Conservation (phyloP, 2,888 invertebrate genomes). For the Epsilonema sp. region DNA sequence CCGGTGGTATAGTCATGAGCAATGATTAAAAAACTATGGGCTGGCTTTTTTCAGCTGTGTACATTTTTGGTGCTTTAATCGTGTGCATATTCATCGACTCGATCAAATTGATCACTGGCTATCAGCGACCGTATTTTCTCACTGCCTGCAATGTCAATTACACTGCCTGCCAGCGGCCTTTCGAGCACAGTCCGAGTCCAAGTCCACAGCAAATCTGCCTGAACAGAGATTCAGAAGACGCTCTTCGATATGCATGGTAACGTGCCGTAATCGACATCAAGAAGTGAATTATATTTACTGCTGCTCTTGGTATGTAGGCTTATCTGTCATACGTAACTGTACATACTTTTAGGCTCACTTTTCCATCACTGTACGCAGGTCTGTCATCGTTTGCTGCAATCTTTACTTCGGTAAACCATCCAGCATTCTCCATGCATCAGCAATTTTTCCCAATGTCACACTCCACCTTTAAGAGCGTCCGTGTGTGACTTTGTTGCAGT, state of each 20-base stretch:
- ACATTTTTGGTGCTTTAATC: slow-evolving; percentile 32
- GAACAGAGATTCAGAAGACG: slow-evolving; percentile 14
- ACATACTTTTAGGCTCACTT: slow-evolving; percentile 19
- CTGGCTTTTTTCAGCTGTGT: slow-evolving; percentile 28
- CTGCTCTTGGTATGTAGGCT: neutral
- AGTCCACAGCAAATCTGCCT: slow-evolving; percentile 24
- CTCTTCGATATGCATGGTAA: slow-evolving; percentile 21
- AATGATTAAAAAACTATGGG: too few species aligned
- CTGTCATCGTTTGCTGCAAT: slow-evolving; percentile 32
- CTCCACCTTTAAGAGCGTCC: too few species aligned
- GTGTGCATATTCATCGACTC: slow-evolving; percentile 35
- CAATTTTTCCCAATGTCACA: too few species aligned
- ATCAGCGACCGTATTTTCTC: slow-evolving; percentile 34
- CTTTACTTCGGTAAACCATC: slow-evolving; percentile 33
- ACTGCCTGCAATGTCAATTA: slow-evolving; percentile 30
- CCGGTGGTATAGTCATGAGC: too few species aligned
- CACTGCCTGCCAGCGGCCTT: slow-evolving; percentile 22
- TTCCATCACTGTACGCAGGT: slow-evolving; percentile 34
- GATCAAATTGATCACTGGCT: slow-evolving; percentile 33
- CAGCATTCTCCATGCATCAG: too few species aligned
- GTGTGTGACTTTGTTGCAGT: slow-evolving; percentile 18
- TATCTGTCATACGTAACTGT: neutral
- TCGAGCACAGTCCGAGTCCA: slow-evolving; percentile 25
- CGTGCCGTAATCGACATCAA: too few species aligned
- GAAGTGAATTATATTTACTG: too few species aligned